Evolutionary conservation across 2,888 invertebrate genomes (phyloP).

Genomic region (Amiota minor): DNA sequence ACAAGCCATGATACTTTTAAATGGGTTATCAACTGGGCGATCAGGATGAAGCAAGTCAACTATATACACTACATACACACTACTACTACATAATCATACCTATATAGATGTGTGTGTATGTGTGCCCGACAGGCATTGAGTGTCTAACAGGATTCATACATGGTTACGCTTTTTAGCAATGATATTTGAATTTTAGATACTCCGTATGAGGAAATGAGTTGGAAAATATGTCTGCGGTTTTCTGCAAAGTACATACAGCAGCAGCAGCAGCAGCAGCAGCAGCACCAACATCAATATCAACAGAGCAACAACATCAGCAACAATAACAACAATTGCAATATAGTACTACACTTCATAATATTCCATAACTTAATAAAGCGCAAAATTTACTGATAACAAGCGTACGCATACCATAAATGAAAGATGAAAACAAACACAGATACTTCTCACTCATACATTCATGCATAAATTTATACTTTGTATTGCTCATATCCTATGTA

Average conservation of each 20-base stretch:
- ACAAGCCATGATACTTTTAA: neutral
- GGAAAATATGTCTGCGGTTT: slow-evolving; percentile 67
- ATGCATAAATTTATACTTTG: no score
- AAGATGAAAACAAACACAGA: neutral
- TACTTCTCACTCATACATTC: neutral
- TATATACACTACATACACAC: no score
- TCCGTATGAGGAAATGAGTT: slow-evolving; percentile 61
- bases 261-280: neutral
- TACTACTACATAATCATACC: no score
- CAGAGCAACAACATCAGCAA: neutral
- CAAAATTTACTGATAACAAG: slow-evolving; percentile 44
- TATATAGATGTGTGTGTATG: no score
- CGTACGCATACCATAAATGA: slow-evolving; percentile 40
- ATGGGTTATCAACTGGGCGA: neutral
- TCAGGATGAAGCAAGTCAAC: no score
- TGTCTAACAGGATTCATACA: slow-evolving; percentile 41
- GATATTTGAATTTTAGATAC: slow-evolving; percentile 61
- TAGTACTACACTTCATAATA: slow-evolving; percentile 32
- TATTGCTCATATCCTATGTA: no score
- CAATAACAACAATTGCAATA: slow-evolving; percentile 5
- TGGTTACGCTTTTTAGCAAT: slow-evolving; percentile 58
- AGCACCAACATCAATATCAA: slow-evolving; percentile 12
- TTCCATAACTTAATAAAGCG: slow-evolving; percentile 55
- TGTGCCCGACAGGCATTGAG: slow-evolving; percentile 7
- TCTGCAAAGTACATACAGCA: slow-evolving; percentile 5